A percentile compares a stretch with the other conserved stretches of the same genome.
phyloP scores from a whole-genome alignment of 2,888 invertebrate species.

The Melanostoma scalare region DNA sequence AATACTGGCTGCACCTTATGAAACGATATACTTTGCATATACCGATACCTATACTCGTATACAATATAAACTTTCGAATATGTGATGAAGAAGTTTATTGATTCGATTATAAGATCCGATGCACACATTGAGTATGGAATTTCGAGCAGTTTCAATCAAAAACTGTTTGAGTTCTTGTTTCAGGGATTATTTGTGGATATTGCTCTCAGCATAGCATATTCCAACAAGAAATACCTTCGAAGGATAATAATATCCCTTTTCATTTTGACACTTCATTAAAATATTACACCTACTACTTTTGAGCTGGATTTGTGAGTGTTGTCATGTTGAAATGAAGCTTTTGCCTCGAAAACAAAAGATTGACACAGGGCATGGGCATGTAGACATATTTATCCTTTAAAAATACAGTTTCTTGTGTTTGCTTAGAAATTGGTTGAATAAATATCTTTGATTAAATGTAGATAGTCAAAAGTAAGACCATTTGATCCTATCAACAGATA shows the following conservation, averaged over 20 bases:
- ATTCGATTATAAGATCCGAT: conserved; percentile 65
- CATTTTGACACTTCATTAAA: conserved; percentile 32
- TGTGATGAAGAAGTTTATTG: conserved; percentile 53
- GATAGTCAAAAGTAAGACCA: no score
- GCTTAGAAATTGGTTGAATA: no score
- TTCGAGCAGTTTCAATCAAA: conserved; percentile 56
- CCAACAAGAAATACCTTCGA: neutral
- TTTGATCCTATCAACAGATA: no score
- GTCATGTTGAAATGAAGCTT: no score
- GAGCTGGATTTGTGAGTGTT: no score
- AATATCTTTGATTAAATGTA: no score
- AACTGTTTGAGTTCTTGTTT: conserved; percentile 35
- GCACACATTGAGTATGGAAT: conserved; percentile 43
- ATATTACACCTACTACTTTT: neutral
- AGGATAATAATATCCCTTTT: conserved; percentile 5
- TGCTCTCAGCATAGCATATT: conserved; percentile 1
- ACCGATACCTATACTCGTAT: neutral
- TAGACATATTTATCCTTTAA: no score
- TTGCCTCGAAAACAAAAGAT: no score
- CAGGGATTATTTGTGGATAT: neutral
- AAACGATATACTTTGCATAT: conserved; percentile 12
- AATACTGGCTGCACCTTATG: conserved; percentile 23
- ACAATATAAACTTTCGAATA: conserved; percentile 15
- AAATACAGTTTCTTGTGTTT: no score
- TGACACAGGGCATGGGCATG: no score